Conservation (phyloP, 1,140 invertebrate species). For the Brachionus paranguensis region DNA sequence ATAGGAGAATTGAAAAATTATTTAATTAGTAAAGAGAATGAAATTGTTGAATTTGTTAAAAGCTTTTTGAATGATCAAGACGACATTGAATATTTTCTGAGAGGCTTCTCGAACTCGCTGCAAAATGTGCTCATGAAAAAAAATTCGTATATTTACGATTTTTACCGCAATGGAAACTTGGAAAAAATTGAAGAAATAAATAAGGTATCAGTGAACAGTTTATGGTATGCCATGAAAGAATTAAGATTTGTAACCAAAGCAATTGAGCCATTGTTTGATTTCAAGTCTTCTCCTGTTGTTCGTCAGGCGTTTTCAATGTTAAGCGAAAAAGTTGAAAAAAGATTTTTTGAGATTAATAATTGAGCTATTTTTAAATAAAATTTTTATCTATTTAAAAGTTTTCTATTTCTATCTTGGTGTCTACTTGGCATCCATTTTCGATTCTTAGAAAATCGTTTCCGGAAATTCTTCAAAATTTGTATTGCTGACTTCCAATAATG, state of each 20-base stretch:
- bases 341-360: neutral
- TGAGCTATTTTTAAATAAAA: neutral
- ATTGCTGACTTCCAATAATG: too few relatives aligned
- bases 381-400: too few relatives aligned
- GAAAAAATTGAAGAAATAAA: neutral
- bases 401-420: too few relatives aligned
- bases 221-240: neutral
- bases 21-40: neutral
- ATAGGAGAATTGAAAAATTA: neutral
- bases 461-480: too few relatives aligned
- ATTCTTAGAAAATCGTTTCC: too few relatives aligned
- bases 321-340: neutral
- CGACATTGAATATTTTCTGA: neutral
- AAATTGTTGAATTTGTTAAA: neutral
- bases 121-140: neutral
- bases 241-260: neutral
- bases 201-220: neutral
- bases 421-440: too few relatives aligned
- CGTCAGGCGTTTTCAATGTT: neutral
- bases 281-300: neutral
- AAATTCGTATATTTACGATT: constrained; percentile 4
- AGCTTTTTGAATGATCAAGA: neutral
- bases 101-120: neutral
- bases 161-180: neutral
- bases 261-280: neutral